These are phyloP conservation scores for Eurosta solidaginis DNA, from an alignment of 1,140 invertebrate genomes.

Conservation along the genomic window DNA sequence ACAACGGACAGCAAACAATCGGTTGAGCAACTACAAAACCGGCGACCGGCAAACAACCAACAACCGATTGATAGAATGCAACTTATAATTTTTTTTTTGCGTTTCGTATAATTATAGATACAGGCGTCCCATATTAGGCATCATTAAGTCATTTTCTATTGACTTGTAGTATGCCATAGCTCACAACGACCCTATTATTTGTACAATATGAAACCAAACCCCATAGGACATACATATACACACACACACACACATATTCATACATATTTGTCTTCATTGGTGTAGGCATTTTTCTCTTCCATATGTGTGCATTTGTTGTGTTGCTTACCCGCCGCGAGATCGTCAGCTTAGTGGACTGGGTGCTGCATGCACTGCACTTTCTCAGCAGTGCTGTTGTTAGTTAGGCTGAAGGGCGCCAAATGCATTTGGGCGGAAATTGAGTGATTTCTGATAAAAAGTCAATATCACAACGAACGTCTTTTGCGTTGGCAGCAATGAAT, in stretches of 20 bases:
- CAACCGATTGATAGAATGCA: background rate
- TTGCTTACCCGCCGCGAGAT: constrained; percentile 4
- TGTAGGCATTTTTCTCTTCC: background rate
- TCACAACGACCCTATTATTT: constrained; percentile 12
- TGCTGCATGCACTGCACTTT: background rate
- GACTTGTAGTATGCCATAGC: constrained; percentile 15
- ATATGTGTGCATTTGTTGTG: background rate
- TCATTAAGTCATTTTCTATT: constrained; percentile 26
- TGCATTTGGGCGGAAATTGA: constrained; percentile 25
- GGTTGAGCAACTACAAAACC: background rate
- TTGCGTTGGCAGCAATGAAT: constrained; percentile 4
- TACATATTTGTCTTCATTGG: background rate
- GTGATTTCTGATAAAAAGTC: constrained; percentile 26
- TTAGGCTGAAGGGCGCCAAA: background rate
- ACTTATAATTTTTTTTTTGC: constrained; percentile 4
- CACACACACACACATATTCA: background rate
- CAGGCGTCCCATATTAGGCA: constrained; percentile 21
- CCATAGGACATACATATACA: background rate
- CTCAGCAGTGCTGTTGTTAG: background rate
- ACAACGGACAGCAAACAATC: background rate
- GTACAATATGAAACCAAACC: background rate
- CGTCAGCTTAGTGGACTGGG: background rate
- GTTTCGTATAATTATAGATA: constrained; percentile 13
- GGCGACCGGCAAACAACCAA: background rate
- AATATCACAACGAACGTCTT: background rate